Conservation (phyloP, 2,888 invertebrate species). For the Ophioninae sp. region DNA sequence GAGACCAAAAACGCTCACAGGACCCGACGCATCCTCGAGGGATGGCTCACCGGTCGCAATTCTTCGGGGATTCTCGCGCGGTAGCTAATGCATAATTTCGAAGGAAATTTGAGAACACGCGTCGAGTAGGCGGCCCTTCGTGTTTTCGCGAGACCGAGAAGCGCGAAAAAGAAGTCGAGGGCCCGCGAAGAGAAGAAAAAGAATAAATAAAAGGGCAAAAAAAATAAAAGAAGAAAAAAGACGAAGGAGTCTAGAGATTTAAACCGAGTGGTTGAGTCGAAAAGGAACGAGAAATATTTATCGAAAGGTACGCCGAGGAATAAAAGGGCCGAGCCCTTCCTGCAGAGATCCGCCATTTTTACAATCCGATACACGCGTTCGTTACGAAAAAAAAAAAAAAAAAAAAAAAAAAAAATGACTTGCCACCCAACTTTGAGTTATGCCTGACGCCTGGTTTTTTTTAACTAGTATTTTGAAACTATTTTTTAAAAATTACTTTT, state of each 20-base stretch:
- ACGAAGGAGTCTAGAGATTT: not conserved
- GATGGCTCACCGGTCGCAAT: conserved; percentile 29
- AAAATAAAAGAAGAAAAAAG: not conserved
- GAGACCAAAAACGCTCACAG: conserved; percentile 29
- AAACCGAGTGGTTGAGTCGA: not conserved
- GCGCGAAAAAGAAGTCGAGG: conserved; percentile 42
- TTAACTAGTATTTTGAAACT: too few relatives aligned
- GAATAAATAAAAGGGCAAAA: conserved; percentile 13
- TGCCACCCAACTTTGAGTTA: too few relatives aligned
- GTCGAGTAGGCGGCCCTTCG: conserved; percentile 45
- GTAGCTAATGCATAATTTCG: conserved; percentile 69
- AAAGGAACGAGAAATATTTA: conserved; percentile 4
- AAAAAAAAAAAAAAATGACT: too few relatives aligned
- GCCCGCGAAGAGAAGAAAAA: conserved; percentile 24
- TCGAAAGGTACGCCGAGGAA: not conserved
- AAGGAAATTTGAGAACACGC: conserved; percentile 67
- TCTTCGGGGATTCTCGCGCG: conserved; percentile 49
- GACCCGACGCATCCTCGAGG: not conserved
- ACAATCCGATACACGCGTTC: conserved; percentile 59
- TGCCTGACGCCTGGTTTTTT: too few relatives aligned
- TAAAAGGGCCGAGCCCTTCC: not conserved
- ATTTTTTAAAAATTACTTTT: too few relatives aligned
- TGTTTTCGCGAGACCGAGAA: conserved; percentile 24
- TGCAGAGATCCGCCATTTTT: not conserved
- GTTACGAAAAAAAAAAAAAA: not conserved